Evolutionary conservation across 2,797 vertebrate species (phyloP).

Genomic region (Adrianichthys oophorus): DNA sequence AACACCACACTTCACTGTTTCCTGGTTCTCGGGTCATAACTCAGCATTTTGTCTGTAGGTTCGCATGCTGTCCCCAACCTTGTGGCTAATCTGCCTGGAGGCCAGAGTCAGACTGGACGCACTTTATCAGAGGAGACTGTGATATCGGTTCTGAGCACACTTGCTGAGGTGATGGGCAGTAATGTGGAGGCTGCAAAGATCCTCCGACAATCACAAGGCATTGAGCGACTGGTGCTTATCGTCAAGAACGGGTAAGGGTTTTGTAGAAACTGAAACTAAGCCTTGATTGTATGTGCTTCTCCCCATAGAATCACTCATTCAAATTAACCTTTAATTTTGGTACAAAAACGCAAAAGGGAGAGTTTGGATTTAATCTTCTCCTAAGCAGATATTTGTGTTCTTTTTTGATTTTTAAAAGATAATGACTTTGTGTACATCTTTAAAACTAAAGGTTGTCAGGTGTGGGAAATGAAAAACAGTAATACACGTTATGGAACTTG

Average conservation of each 20-base stretch:
- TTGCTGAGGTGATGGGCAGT: constrained; percentile 89
- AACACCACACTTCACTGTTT: neutral
- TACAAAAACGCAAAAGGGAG: too few species aligned
- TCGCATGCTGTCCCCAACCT: constrained; percentile 91
- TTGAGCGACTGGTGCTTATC: constrained; percentile 94
- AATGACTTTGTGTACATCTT: too few species aligned
- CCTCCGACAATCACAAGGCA: constrained; percentile 89
- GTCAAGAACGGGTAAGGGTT: constrained; percentile 89
- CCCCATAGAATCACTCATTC: too few species aligned
- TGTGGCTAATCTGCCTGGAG: constrained; percentile 87
- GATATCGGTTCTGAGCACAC: constrained; percentile 91
- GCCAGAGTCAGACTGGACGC: constrained; percentile 84
- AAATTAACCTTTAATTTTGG: too few species aligned
- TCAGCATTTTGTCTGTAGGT: constrained; percentile 69
- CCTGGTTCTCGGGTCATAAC: neutral
- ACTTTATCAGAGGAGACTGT: constrained; percentile 90
- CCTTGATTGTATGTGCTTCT: too few species aligned
- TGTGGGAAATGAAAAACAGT: neutral
- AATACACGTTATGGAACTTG: neutral
- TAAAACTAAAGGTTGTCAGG: neutral
- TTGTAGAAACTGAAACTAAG: too few species aligned
- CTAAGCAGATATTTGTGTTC: too few species aligned
- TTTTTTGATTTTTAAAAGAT: too few species aligned
- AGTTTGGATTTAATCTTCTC: too few species aligned
- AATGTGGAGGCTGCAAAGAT: constrained; percentile 93